Evolutionary conservation across 1,140 invertebrate species (phyloP), one percentile per base, ranked within the genome.

Genomic region (Paraescarpia echinospica): DNA sequence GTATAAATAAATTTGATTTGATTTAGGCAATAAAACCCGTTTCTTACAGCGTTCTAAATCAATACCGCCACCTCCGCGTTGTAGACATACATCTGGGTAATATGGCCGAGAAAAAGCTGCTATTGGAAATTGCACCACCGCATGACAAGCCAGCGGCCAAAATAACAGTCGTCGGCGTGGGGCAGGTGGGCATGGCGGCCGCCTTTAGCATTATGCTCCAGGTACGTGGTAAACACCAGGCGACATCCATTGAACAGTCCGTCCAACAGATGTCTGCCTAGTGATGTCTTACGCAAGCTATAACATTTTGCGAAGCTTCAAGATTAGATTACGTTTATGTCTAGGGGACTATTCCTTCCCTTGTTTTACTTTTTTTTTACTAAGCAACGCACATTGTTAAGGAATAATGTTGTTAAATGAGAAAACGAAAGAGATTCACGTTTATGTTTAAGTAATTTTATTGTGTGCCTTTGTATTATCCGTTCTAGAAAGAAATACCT

Each of bases 101-200:
- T 18, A 77, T 77, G 59, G 27, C 59, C 59, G 59, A 77, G 59
- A 77, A 77, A 77, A 77, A 77, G 59, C 18, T 77, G 4, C 4
- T 77, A 18, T 1, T 77, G 59, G 59, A 77, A 18, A 77, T 77
- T 77, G 59, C 59, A 27, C 59, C 59, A 18, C 8, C 59, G 2
- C 2, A 6, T 77, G 14, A 6, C 8, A 48, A 89, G 27, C 89
- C 92, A 18, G n/a, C 89, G 92, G 48, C 93, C 95, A 98, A 98
- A 96, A 97, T 98, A 41, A 98, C 98, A 5, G 97, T 99, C 91
- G 98, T 99, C 18, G 98, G 98, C 90, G 97, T 98, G 18, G 98
- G 98, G 2, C 98, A 98, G 96, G 98, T 99, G 91, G 98, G 98
- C 93, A 99, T 99, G 98, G 98, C 98, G 2, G 98, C 98, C 94